Percentiles rank a stretch among this genome's conserved stretches.
These are phyloP conservation scores for Notechis scutatus DNA, from an alignment of 2,113 vertebrate species.

Conservation along the genomic window DNA sequence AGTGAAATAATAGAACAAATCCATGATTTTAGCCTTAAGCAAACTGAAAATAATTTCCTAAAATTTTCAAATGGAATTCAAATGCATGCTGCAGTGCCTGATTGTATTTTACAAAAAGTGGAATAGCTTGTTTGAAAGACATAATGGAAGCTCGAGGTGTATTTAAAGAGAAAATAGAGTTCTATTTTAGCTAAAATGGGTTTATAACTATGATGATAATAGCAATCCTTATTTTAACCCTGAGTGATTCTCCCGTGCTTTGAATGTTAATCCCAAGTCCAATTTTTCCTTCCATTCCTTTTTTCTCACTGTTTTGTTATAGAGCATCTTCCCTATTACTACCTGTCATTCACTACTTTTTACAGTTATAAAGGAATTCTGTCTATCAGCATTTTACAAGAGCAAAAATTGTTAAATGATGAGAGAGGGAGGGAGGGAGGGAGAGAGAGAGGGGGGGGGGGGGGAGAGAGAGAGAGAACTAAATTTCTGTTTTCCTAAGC, in stretches of 20 bases:
- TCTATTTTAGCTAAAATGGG: background rate
- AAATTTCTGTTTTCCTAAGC: too few species aligned
- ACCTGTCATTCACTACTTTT: background rate
- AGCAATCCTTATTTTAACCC: background rate
- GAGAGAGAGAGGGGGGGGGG: too few species aligned
- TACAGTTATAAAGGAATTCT: constrained; percentile 22
- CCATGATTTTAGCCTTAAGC: background rate
- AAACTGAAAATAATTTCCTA: background rate
- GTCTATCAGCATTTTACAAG: background rate
- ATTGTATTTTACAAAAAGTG: background rate
- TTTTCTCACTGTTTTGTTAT: background rate
- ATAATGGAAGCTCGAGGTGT: constrained; percentile 24
- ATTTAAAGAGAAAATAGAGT: constrained; percentile 3
- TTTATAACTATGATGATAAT: constrained; percentile 1
- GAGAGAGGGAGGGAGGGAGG: background rate
- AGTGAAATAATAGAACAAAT: background rate
- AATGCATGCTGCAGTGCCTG: background rate
- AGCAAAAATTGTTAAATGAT: constrained; percentile 23
- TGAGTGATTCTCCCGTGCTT: background rate
- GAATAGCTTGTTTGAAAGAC: background rate
- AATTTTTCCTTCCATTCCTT: constrained; percentile 26
- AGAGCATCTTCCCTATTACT: background rate
- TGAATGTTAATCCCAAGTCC: constrained; percentile 14
- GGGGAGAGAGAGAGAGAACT: background rate
- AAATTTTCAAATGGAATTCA: background rate